Evolutionary conservation across 2,888 invertebrate genomes (phyloP).

Genomic region (Sesia bembeciformis): DNA sequence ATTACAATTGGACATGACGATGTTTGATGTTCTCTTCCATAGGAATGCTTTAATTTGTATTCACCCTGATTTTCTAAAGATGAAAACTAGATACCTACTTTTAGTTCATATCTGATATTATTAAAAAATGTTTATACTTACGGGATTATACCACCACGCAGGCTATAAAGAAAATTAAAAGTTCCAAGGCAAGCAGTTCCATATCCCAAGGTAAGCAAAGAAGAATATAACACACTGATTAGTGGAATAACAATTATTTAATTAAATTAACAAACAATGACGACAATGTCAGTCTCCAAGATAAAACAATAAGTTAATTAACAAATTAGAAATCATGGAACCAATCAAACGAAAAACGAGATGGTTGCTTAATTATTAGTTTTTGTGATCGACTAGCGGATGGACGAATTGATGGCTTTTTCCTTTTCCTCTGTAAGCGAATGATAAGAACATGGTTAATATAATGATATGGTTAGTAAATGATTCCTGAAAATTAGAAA

Average conservation of each 20-base stretch:
- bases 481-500: background rate
- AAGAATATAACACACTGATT: constrained; percentile 18
- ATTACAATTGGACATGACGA: too few species aligned
- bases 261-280: background rate
- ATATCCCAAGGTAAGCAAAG: constrained; percentile 45
- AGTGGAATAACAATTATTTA: constrained; percentile 3
- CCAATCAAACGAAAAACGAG: constrained; percentile 34
- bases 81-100: too few species aligned
- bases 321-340: constrained; percentile 11
- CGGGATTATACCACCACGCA: constrained; percentile 94
- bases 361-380: constrained; percentile 21
- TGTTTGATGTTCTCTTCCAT: too few species aligned
- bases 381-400: constrained; percentile 27
- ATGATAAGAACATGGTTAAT: background rate
- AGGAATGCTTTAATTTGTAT: too few species aligned
- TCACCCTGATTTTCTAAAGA: too few species aligned
- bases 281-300: constrained; percentile 5
- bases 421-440: constrained; percentile 44
- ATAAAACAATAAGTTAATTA: background rate
- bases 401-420: constrained; percentile 21
- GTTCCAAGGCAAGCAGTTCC: constrained; percentile 50
- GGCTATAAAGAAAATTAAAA: constrained; percentile 75
- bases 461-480: background rate
- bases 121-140: constrained; percentile 74
- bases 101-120: too few species aligned